A percentile compares a stretch with the other conserved stretches of the same genome.
Evolutionary conservation across 2,797 vertebrate genomes (phyloP).

Genomic region (Paratrypauchen microcephalus): DNA sequence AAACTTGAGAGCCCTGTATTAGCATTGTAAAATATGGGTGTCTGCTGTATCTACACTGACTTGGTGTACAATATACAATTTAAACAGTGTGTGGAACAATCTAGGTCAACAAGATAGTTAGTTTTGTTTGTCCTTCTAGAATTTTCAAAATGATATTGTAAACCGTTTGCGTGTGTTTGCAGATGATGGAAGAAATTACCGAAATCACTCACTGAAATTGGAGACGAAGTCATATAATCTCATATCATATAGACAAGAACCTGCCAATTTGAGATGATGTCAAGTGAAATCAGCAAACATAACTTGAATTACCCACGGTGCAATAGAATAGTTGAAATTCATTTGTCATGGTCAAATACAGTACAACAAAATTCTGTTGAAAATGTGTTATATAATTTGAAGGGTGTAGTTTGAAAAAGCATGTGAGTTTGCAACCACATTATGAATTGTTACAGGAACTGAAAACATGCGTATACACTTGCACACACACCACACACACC

Average conservation of each 20-base stretch:
- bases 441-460: background rate
- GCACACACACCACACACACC: background rate
- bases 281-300: too few relatives aligned
- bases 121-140: background rate
- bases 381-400: too few relatives aligned
- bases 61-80: background rate
- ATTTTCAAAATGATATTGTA: background rate
- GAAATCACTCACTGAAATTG: background rate
- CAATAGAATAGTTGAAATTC: too few relatives aligned
- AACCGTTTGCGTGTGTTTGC: background rate
- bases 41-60: background rate
- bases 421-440: background rate
- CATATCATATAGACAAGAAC: too few relatives aligned
- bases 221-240: too few relatives aligned
- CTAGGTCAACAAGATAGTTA: background rate
- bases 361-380: too few relatives aligned
- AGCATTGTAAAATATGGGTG: background rate
- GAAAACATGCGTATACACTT: too few relatives aligned
- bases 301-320: too few relatives aligned
- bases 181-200: background rate
- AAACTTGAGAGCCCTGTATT: too few relatives aligned
- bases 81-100: background rate
- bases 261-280: too few relatives aligned
- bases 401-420: too few relatives aligned
- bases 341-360: too few relatives aligned